Percentiles rank a stretch among this genome's conserved stretches.
phyloP scores from a whole-genome alignment of 2,888 invertebrate species.

The Pycnomerus fuliginosus region DNA sequence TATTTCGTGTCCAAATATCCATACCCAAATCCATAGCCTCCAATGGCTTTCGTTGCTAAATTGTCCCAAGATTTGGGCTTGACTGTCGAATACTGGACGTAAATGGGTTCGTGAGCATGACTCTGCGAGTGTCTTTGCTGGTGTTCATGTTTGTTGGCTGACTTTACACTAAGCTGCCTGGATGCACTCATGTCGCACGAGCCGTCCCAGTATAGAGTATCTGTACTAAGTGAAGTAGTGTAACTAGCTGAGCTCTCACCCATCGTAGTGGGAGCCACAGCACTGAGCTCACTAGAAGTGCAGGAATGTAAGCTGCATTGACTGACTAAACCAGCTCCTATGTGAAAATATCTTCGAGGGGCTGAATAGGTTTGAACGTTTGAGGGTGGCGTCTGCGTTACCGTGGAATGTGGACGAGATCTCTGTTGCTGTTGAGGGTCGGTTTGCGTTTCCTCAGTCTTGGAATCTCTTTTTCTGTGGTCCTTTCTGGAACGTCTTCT shows the following conservation, averaged over 20 bases:
- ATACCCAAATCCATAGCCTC: slow-evolving; percentile 85
- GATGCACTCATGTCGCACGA: slow-evolving; percentile 47
- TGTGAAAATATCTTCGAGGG: slow-evolving; percentile 60
- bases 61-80: slow-evolving; percentile 93
- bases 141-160: slow-evolving; percentile 53
- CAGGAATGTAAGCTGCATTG: slow-evolving; percentile 83
- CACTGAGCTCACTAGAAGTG: slow-evolving; percentile 73
- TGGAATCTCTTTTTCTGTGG: slow-evolving; percentile 55
- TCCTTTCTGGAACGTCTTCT: slow-evolving; percentile 45
- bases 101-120: slow-evolving; percentile 51
- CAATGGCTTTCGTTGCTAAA: slow-evolving; percentile 80
- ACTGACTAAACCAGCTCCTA: slow-evolving; percentile 70
- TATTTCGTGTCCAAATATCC: slow-evolving; percentile 71
- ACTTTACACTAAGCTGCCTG: slow-evolving; percentile 52
- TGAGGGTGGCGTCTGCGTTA: slow-evolving; percentile 35
- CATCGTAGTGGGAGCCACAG: slow-evolving; percentile 57
- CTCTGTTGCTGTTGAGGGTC: slow-evolving; percentile 51
- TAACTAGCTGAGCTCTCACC: slow-evolving; percentile 77
- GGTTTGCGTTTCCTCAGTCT: slow-evolving; percentile 52
- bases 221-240: slow-evolving; percentile 82
- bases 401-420: slow-evolving; percentile 44
- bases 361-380: slow-evolving; percentile 33
- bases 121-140: slow-evolving; percentile 47
- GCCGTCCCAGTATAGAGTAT: slow-evolving; percentile 81
- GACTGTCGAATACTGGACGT: slow-evolving; percentile 50